Conservation (phyloP, 2,113 vertebrate species). For the Ictalurus furcatus region DNA sequence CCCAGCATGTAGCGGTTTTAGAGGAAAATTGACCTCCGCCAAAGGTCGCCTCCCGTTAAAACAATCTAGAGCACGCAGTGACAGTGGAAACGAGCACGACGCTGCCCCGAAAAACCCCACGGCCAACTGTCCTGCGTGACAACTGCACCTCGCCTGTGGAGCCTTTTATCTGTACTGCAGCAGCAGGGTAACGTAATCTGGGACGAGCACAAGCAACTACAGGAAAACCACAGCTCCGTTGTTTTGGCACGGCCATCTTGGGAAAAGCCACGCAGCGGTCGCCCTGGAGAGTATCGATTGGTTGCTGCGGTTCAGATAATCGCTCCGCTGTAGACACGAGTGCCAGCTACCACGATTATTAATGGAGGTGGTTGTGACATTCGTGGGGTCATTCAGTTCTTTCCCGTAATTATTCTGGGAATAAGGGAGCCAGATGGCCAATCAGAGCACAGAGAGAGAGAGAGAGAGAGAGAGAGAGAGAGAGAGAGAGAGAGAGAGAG, state of each 20-base stretch:
- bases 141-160: constrained; percentile 58
- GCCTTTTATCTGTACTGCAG: constrained; percentile 24
- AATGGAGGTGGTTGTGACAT: constrained; percentile 47
- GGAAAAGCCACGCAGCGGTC: constrained; percentile 17
- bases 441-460: not conserved
- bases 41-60: constrained; percentile 62
- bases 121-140: constrained; percentile 61
- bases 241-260: constrained; percentile 22
- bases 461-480: not conserved
- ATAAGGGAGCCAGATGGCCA: constrained; percentile 20
- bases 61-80: constrained; percentile 63
- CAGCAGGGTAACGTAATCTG: constrained; percentile 44
- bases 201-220: constrained; percentile 16
- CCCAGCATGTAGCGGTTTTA: not conserved
- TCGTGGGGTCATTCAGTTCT: constrained; percentile 36
- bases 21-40: constrained; percentile 54
- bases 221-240: constrained; percentile 39
- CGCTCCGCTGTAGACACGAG: constrained; percentile 39
- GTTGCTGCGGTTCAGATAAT: constrained; percentile 52
- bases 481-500: no score
- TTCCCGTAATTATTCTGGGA: constrained; percentile 34
- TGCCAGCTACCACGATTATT: constrained; percentile 46
- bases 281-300: constrained; percentile 37
- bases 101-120: constrained; percentile 56
- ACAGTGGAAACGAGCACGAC: constrained; percentile 67